A percentile compares a stretch with the other conserved stretches of the same genome.
These are phyloP conservation scores for Rhinogobius similis DNA, from an alignment of 2,113 vertebrate species.

Conservation along the genomic window DNA sequence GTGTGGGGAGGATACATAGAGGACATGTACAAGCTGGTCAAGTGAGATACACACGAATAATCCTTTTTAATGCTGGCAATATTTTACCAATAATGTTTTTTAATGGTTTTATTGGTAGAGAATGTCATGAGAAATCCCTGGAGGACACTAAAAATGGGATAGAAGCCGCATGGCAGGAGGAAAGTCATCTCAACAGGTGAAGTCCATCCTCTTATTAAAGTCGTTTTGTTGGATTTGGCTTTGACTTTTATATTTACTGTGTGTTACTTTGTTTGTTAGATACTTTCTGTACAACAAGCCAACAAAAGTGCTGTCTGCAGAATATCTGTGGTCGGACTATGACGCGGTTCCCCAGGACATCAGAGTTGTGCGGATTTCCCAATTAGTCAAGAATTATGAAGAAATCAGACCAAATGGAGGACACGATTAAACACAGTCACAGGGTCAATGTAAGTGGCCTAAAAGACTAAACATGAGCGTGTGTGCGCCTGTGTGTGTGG, in stretches of 20 bases:
- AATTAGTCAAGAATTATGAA: constrained; percentile 45
- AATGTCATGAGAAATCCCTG: neutral
- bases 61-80: neutral
- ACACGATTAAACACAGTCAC: too few species aligned
- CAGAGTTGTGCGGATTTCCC: constrained; percentile 49
- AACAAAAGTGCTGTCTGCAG: too few species aligned
- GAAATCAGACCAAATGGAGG: constrained; percentile 53
- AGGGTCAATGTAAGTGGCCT: too few species aligned
- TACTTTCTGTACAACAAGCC: too few species aligned
- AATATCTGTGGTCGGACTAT: constrained; percentile 51
- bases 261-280: too few species aligned
- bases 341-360: constrained; percentile 9
- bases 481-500: too few species aligned
- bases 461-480: too few species aligned
- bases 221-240: too few species aligned
- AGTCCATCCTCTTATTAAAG: neutral
- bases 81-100: neutral
- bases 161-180: neutral
- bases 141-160: neutral
- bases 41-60: neutral
- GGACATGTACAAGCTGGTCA: neutral
- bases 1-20: neutral
- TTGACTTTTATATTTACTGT: constrained; percentile 13
- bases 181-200: neutral
- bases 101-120: neutral